phyloP scores from a whole-genome alignment of 2,113 vertebrate species.

The Spea bombifrons region DNA sequence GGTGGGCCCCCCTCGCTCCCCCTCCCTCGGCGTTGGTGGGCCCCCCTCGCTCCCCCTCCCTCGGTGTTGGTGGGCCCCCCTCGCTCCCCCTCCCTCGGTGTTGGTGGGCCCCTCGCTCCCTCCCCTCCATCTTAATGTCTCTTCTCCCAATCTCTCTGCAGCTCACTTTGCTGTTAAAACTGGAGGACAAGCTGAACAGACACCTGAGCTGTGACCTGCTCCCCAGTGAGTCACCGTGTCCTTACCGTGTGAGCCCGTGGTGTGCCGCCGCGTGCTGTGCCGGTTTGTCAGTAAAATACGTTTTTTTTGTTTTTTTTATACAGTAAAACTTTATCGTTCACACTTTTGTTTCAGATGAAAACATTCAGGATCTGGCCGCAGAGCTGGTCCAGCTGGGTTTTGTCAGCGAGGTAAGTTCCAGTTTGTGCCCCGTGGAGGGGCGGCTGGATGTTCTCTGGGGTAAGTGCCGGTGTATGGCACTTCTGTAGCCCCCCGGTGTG shows the following conservation, averaged over 20 bases:
- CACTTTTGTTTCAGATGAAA: constrained; percentile 77
- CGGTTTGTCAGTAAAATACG: too few species aligned
- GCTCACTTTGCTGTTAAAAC: constrained; percentile 93
- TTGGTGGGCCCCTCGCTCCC: not conserved
- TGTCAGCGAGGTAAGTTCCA: constrained; percentile 84
- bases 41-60: too few species aligned
- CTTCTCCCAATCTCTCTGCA: constrained; percentile 52
- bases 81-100: too few species aligned
- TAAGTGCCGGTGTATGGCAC: not conserved
- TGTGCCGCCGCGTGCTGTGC: too few species aligned
- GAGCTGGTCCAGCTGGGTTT: constrained; percentile 96
- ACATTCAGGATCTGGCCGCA: constrained; percentile 88
- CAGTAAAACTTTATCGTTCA: too few species aligned
- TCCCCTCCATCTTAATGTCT: not conserved
- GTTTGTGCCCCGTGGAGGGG: not conserved
- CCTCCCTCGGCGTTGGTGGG: not conserved
- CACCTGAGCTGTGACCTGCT: constrained; percentile 97
- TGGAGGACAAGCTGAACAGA: constrained; percentile 97
- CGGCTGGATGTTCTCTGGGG: fast-evolving
- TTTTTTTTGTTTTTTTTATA: too few species aligned
- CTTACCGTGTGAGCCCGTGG: too few species aligned
- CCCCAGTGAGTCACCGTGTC: constrained; percentile 77
- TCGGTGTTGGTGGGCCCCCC: too few species aligned
- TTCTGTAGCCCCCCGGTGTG: not conserved
- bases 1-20: too few species aligned